A percentile compares a stretch with the other conserved stretches of the same genome.
Evolutionary conservation across 2,797 vertebrate species (phyloP).

Genomic region (Leucoraja ocellata): DNA sequence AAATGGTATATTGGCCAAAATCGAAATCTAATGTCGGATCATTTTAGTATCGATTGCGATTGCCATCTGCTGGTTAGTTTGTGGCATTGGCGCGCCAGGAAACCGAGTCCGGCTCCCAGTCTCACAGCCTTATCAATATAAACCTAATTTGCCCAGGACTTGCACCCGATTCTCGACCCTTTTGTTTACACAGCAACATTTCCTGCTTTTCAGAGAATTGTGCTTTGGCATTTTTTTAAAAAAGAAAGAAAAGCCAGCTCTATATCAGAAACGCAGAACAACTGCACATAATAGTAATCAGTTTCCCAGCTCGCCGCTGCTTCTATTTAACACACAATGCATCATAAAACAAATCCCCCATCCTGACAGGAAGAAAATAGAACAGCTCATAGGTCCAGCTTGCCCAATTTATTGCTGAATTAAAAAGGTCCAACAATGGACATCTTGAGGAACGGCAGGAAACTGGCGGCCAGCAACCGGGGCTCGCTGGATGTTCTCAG

Average conservation of each 20-base stretch:
- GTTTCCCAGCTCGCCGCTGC: constrained; percentile 81
- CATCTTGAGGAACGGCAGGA: constrained; percentile 77
- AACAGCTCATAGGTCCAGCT: constrained; percentile 90
- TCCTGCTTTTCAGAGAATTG: constrained; percentile 58
- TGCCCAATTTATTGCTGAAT: constrained; percentile 98
- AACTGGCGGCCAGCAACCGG: constrained; percentile 77
- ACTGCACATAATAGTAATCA: constrained; percentile 73
- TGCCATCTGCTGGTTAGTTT: constrained; percentile 8
- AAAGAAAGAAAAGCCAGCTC: constrained; percentile 40
- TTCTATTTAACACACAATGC: constrained; percentile 99
- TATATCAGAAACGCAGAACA: constrained; percentile 67
- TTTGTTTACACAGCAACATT: constrained; percentile 59
- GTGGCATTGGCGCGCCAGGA: constrained; percentile 36
- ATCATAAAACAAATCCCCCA: constrained; percentile 99
- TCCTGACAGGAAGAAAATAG: constrained; percentile 99
- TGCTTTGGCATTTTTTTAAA: constrained; percentile 39
- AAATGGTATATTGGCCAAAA: constrained; percentile 5
- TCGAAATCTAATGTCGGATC: background rate
- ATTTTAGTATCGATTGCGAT: constrained; percentile 25
- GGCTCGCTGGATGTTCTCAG: constrained; percentile 73
- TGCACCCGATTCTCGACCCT: constrained; percentile 55
- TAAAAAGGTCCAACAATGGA: constrained; percentile 87
- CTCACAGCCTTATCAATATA: constrained; percentile 49
- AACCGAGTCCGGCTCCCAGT: constrained; percentile 37
- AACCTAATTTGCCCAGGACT: constrained; percentile 53